Conservation (phyloP, 2,797 vertebrate species). For the Agapornis canus region DNA sequence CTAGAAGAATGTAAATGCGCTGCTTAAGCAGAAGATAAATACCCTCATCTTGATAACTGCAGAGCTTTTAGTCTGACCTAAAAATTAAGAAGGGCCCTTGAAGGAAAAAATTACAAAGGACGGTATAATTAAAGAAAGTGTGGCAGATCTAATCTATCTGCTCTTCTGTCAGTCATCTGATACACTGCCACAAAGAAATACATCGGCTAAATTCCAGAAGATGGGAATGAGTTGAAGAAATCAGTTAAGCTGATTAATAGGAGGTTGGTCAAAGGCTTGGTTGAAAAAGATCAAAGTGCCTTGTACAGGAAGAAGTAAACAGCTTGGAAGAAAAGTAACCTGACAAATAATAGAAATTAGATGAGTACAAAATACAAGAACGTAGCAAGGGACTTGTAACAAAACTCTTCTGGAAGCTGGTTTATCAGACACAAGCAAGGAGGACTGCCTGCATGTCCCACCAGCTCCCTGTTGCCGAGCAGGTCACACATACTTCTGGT, state of each 20-base stretch:
- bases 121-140: slow-evolving; percentile 31
- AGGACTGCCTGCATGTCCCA: not conserved
- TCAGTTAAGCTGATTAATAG: not conserved
- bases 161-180: slow-evolving; percentile 21
- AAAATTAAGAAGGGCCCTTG: not conserved
- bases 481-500: rapidly evolving
- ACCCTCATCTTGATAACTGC: not conserved
- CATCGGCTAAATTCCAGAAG: not conserved
- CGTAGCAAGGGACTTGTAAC: not conserved
- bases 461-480: rapidly evolving
- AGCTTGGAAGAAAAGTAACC: not conserved
- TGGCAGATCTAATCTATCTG: slow-evolving; percentile 33
- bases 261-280: not conserved
- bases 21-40: not conserved
- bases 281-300: not conserved
- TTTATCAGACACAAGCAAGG: rapidly evolving
- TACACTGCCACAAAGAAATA: not conserved
- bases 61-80: slow-evolving; percentile 20
- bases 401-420: not conserved
- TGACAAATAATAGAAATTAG: not conserved
- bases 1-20: not conserved
- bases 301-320: not conserved
- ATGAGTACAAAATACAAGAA: not conserved
- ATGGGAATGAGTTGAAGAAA: not conserved
- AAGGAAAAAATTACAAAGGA: not conserved